These are phyloP conservation scores for Ceyx margarethae DNA, from an alignment of 2,113 vertebrate species.

Conservation along the genomic window DNA sequence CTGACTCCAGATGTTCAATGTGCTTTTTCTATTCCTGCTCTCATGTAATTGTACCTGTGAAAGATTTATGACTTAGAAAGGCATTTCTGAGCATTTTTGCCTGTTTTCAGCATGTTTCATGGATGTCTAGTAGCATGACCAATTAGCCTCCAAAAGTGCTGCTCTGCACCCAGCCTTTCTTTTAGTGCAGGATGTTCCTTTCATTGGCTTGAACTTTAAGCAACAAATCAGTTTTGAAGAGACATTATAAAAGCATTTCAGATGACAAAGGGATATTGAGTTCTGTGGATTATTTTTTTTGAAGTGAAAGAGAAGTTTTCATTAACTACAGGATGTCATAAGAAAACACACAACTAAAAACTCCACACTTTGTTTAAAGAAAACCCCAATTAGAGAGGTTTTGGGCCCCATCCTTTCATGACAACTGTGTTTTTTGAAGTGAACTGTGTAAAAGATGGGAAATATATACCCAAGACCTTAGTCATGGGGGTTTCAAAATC, in stretches of 20 bases:
- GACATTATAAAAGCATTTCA: slow-evolving; percentile 34
- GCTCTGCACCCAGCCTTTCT: slow-evolving; percentile 22
- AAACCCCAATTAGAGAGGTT: background rate
- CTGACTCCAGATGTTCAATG: slow-evolving; percentile 82
- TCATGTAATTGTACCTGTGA: slow-evolving; percentile 80
- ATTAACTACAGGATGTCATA: background rate
- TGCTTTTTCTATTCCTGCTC: slow-evolving; percentile 75
- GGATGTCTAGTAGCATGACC: slow-evolving; percentile 64
- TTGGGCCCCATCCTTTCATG: background rate
- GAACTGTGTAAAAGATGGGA: background rate
- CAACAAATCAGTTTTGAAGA: slow-evolving; percentile 58
- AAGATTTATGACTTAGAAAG: slow-evolving; percentile 83
- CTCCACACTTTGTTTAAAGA: background rate
- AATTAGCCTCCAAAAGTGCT: slow-evolving; percentile 60
- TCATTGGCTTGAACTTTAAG: slow-evolving; percentile 65
- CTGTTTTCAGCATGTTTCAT: slow-evolving; percentile 66
- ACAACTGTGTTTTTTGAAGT: background rate
- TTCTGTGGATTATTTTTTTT: background rate
- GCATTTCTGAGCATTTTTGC: slow-evolving; percentile 72
- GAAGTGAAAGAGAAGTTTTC: slow-evolving; percentile 1
- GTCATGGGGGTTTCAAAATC: background rate
- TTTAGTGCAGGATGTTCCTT: slow-evolving; percentile 48
- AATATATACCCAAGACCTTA: background rate
- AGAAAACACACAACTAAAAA: background rate
- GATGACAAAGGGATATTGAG: background rate